Evolutionary conservation across 2,113 vertebrate species (phyloP).

Genomic region (Thymallus thymallus): DNA sequence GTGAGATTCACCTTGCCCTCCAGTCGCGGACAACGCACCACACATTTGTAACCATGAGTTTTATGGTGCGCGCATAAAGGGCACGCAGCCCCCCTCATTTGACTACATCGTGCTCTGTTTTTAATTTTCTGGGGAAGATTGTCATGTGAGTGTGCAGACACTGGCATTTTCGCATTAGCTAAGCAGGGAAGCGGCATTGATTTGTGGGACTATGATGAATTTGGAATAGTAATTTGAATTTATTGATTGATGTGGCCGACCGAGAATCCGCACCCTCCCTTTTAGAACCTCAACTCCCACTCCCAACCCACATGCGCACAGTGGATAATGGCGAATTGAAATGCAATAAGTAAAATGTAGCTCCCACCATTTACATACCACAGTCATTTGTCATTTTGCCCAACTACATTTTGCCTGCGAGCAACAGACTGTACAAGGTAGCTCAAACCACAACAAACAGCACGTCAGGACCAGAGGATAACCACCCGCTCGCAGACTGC

Average conservation of each 20-base stretch:
- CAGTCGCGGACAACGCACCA: too few relatives aligned
- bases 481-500: not conserved
- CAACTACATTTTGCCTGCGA: slow-evolving; percentile 26
- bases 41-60: too few relatives aligned
- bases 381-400: slow-evolving; percentile 67
- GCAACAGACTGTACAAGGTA: slow-evolving; percentile 15
- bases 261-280: slow-evolving; percentile 71
- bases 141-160: slow-evolving; percentile 58
- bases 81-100: not conserved
- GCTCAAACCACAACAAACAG: slow-evolving; percentile 1
- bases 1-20: not conserved
- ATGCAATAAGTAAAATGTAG: slow-evolving; percentile 71
- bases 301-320: slow-evolving; percentile 63
- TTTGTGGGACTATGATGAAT: slow-evolving; percentile 87
- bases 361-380: slow-evolving; percentile 63
- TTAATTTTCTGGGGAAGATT: slow-evolving; percentile 52
- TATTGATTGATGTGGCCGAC: slow-evolving; percentile 85
- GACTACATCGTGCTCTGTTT: slow-evolving; percentile 43
- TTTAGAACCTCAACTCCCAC: slow-evolving; percentile 64
- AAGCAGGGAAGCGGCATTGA: slow-evolving; percentile 82
- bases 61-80: not conserved
- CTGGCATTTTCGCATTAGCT: slow-evolving; percentile 85
- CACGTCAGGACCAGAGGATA: not conserved
- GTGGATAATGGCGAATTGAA: slow-evolving; percentile 77
- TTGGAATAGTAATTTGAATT: slow-evolving; percentile 89